A percentile compares a stretch with the other conserved stretches of the same genome.
phyloP scores from a whole-genome alignment of 2,113 vertebrate genomes.

The Acrocephalus arundinaceus region DNA sequence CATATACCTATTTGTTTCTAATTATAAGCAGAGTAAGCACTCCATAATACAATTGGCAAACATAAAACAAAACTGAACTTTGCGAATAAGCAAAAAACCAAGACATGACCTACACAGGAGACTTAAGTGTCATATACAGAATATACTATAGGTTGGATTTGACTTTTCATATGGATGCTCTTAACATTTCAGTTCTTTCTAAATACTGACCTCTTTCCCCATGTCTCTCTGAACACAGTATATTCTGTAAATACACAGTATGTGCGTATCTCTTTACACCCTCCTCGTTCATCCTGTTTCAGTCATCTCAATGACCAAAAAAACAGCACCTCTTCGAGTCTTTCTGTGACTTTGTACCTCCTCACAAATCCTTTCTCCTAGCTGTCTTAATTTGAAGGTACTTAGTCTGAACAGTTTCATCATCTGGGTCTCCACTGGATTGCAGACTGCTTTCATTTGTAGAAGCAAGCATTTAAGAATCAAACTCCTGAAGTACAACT shows the following conservation, averaged over 20 bases:
- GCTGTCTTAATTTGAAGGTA: not conserved
- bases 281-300: not conserved
- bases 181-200: not conserved
- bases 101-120: not conserved
- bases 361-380: not conserved
- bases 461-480: not conserved
- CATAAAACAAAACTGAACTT: not conserved
- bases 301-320: accelerated
- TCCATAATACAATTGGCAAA: not conserved
- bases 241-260: not conserved
- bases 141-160: not conserved
- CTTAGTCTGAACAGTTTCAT: not conserved
- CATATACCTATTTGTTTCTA: not conserved
- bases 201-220: not conserved
- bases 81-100: not conserved
- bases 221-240: not conserved
- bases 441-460: not conserved
- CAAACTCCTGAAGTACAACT: not conserved
- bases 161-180: not conserved
- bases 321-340: not conserved
- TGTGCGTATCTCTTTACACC: not conserved
- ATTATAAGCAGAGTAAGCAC: not conserved
- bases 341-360: not conserved
- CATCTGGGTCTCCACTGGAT: not conserved
- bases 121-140: not conserved